Base-by-base conservation (phyloP, 1,140 invertebrate genomes). In the Trichoplusia ni region DNA sequence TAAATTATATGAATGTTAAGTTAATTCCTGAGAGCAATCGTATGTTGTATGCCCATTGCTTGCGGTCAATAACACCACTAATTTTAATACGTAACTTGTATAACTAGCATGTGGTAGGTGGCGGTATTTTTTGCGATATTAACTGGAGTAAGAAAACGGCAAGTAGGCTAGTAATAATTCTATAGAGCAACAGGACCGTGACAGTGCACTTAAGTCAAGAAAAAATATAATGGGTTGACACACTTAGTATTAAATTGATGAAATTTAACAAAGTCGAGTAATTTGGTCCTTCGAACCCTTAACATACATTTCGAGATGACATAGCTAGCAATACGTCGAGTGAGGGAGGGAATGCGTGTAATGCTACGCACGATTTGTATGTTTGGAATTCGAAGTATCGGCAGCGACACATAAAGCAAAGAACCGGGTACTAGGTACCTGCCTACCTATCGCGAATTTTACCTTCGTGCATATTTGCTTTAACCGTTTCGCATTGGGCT, bases 331-430 rank as follows among this genome's bases (percentile, higher is more conserved):
- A 42, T 27, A 49, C 19, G 11, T 18, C 0, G 49, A 42, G 60
- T 42, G 60, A 51, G 35, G 33, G 35, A 64, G 54, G 62, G 46
- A 47, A 68, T 68, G 67, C 61, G 19, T 5, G 51, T 67, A 51
- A 69, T 69, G 59, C 49, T 23, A 60, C 31, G 49, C 69, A 40
- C 49, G 56, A 62, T 64, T 68, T 37, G 42, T 53, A 71, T 64
- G 56, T 61, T 60, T 14, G 69, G 69, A 64, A 71, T 71, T 68
- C 44, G 61, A 60, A 71, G 58, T 62, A 68, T 51, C 33, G 25
- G 49, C 37, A 35, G 58, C 64, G 59, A 67, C 64, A 65, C 46
- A 60, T 59, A 31, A 35, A 46, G 59, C 62, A 72, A 65, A 65
- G 54, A 62, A 59, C 60, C 19, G 31, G n/a, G n/a, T n/a, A n/a